phyloP scores from a whole-genome alignment of 2,797 vertebrate species.

The Oreochromis grahami region DNA sequence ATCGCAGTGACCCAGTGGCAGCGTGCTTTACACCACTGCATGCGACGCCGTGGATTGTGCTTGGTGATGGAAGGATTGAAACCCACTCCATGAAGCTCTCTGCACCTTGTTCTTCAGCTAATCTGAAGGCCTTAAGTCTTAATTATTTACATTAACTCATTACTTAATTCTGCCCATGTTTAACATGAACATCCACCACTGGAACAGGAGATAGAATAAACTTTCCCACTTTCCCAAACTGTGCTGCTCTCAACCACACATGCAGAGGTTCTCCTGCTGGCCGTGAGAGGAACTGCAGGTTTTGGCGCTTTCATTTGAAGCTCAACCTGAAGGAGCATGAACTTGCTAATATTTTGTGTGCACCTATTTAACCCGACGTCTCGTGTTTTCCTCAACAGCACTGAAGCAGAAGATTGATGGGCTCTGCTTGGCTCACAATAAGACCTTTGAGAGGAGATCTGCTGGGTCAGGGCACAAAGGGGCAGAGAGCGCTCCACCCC shows the following conservation, averaged over 20 bases:
- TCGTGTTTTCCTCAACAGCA: background rate
- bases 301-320: background rate
- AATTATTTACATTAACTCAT: background rate
- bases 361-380: background rate
- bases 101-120: background rate
- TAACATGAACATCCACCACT: background rate
- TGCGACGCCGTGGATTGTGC: background rate
- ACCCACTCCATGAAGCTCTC: background rate
- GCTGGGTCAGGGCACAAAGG: constrained; percentile 2
- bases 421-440: constrained; percentile 13
- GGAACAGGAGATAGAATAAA: background rate
- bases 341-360: background rate
- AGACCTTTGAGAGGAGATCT: constrained; percentile 7
- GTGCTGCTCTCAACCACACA: background rate
- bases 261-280: background rate
- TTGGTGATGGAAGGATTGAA: background rate
- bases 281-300: background rate
- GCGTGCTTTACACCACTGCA: background rate
- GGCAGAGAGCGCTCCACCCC: background rate
- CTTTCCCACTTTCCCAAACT: background rate
- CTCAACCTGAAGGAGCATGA: background rate
- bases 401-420: constrained; percentile 25
- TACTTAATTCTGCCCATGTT: background rate
- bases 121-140: background rate
- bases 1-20: background rate